Evolutionary conservation across 2,888 invertebrate species (phyloP), one percentile per base, ranked within the genome.

Genomic region (Trichacis sp.): DNA sequence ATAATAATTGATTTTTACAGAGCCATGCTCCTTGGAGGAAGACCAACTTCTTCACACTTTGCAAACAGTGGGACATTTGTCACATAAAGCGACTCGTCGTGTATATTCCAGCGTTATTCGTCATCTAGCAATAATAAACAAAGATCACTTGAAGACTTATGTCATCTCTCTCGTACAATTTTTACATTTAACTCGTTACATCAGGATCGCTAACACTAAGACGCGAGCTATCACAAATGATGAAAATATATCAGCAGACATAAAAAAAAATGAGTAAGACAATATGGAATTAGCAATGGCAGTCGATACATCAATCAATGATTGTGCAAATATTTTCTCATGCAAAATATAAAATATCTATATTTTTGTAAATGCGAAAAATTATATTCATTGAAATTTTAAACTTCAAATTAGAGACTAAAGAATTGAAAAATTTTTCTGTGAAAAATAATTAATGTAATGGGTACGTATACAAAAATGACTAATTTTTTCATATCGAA

Each of bases 11-110:
- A 24, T 24, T 24, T 24, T 65, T 66, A 33, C 77, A 90, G 91
- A 87, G 72, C 86, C 89, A 74, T 87, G 88, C 73, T 78, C 88
- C 49, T 86, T 86, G 52, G 87, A 85, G 70, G 87, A 87, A 69
- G 92, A 92, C 84, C 91, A 91, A 53, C 89, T 91, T 14, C 81
- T 91, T 68, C 91, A 91, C 84, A 89, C 91, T 0, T 87, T 91
- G 70, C 91, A 92, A 86, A 92, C 91, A 0, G 90, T 92, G 60
- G 91, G 92, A 14, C 86, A 90, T 14, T 86, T 92, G 71, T 91
- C 91, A 73, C 88, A 90, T 58, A 92, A 91, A 82, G 89, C 91
- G 11, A 90, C 91, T 48, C 87, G 90, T 51, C 88, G 92, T 60
- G 89, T 92, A 64, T 92, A 91, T 87, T 86, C 88, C 73, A 89